These are phyloP conservation scores for Oxystoma pomonae DNA, from an alignment of 2,888 invertebrate genomes.

Conservation along the genomic window DNA sequence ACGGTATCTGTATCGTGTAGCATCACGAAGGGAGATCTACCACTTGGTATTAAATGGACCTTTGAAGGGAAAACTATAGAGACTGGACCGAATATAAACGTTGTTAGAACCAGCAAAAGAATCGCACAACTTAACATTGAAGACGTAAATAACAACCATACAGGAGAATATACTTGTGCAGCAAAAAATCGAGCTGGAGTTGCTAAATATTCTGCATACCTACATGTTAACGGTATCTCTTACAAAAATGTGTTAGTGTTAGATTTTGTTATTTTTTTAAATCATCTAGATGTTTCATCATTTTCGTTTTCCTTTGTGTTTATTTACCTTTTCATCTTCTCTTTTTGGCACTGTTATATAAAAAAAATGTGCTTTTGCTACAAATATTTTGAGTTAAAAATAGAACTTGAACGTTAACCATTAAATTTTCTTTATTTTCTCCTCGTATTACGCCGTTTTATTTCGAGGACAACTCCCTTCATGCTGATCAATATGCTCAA, in stretches of 20 bases:
- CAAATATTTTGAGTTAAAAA: too few species aligned
- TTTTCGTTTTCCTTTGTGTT: too few species aligned
- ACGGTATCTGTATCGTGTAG: conserved; percentile 60
- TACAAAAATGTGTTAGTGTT: too few species aligned
- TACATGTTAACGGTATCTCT: conserved; percentile 52
- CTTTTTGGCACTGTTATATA: too few species aligned
- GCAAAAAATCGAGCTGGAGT: conserved; percentile 53
- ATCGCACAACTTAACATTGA: conserved; percentile 54
- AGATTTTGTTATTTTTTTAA: background rate
- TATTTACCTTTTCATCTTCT: too few species aligned
- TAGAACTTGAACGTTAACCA: too few species aligned
- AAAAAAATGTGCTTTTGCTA: too few species aligned
- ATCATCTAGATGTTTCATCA: background rate
- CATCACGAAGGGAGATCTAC: conserved; percentile 64
- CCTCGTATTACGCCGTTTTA: conserved; percentile 75
- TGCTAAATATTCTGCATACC: conserved; percentile 49
- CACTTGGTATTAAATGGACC: conserved; percentile 46
- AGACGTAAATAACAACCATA: conserved; percentile 50
- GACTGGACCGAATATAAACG: conserved; percentile 41
- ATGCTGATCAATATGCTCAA: conserved; percentile 41
- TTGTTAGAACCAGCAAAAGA: conserved; percentile 48
- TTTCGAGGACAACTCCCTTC: conserved; percentile 67
- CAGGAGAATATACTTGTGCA: conserved; percentile 53
- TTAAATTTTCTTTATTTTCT: too few species aligned
- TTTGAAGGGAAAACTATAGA: conserved; percentile 44